phyloP scores from a whole-genome alignment of 2,797 vertebrate genomes.

The Tamandua tetradactyla region DNA sequence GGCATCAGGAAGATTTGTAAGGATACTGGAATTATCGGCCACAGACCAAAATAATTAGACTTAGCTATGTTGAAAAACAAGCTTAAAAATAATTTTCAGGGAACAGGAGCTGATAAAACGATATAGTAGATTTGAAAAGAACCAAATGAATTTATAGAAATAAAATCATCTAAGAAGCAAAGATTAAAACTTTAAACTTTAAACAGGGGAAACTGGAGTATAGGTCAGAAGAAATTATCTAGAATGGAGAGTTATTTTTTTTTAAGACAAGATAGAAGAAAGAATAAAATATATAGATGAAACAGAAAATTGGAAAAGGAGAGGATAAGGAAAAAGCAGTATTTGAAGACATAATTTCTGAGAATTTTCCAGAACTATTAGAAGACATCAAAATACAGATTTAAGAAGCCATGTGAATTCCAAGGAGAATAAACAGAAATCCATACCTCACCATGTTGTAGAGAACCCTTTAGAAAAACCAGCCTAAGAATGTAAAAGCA shows the following conservation, averaged over 20 bases:
- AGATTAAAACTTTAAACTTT: background rate
- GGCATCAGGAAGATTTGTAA: no score
- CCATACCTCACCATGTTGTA: background rate
- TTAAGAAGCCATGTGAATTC: background rate
- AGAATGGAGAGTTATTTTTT: background rate
- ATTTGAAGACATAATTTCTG: background rate
- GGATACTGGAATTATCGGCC: background rate
- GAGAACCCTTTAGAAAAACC: background rate
- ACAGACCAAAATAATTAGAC: background rate
- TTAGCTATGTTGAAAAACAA: background rate
- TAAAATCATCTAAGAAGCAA: background rate
- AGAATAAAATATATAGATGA: fast-evolving
- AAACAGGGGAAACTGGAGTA: background rate
- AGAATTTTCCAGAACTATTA: background rate
- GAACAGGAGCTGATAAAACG: background rate
- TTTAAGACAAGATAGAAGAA: background rate
- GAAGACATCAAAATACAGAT: background rate
- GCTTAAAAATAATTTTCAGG: background rate
- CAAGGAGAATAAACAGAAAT: background rate
- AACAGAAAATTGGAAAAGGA: background rate
- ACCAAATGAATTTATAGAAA: background rate
- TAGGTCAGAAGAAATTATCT: background rate
- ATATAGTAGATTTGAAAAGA: background rate
- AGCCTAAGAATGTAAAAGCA: background rate
- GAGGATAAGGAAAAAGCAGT: no score